Percentiles rank a stretch among this genome's conserved stretches.
These are phyloP conservation scores for Brachyrhaphis roseni DNA, from an alignment of 2,797 vertebrate species.

Conservation along the genomic window DNA sequence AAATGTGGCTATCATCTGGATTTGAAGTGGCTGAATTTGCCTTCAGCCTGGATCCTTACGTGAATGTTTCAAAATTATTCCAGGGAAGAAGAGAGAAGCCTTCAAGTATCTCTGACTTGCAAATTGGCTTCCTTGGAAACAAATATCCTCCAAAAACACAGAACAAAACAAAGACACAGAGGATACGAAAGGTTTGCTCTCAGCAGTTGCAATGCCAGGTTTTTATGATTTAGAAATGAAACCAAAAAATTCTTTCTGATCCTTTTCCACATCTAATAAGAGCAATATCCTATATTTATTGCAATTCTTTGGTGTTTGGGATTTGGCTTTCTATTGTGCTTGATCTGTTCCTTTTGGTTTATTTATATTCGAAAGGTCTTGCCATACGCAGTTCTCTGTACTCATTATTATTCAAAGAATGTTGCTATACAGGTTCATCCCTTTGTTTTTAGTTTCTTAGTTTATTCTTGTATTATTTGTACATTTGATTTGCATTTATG, in stretches of 20 bases:
- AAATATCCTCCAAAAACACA: neutral
- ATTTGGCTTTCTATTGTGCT: neutral
- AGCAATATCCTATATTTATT: neutral
- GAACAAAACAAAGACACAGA: constrained; percentile 16
- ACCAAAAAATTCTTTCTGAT: neutral
- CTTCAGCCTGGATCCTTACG: constrained; percentile 61
- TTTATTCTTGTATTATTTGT: no score
- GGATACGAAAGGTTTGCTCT: neutral
- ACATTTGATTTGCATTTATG: no score
- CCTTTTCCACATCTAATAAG: neutral
- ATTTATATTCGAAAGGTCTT: no score
- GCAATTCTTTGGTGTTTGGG: neutral
- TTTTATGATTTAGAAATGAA: neutral
- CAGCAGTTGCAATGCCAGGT: neutral
- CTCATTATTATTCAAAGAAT: no score
- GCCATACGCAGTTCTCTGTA: no score
- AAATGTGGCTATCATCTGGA: constrained; percentile 77
- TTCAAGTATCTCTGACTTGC: constrained; percentile 46
- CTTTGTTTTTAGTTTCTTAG: no score
- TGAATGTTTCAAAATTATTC: constrained; percentile 71
- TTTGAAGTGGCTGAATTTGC: constrained; percentile 67
- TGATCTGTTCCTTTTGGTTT: neutral
- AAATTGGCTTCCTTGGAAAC: constrained; percentile 33
- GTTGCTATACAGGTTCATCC: no score
- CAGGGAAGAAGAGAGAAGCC: constrained; percentile 24